phyloP scores from a whole-genome alignment of 2,113 vertebrate genomes.

The Colinus virginianus region DNA sequence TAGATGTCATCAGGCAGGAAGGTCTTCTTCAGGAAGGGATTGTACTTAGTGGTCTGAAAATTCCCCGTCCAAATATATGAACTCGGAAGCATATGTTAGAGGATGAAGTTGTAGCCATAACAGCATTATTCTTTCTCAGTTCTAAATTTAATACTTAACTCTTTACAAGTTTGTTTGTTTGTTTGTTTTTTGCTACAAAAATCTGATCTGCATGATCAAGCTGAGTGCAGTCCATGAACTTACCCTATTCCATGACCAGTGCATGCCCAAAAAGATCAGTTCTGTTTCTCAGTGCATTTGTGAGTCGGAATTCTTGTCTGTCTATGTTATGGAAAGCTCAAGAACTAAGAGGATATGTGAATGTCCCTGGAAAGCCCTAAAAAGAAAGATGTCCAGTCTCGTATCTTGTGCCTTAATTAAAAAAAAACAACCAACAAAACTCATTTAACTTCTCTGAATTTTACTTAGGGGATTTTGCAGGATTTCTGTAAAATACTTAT shows the following conservation, averaged over 20 bases:
- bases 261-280: neutral
- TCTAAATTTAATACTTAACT: neutral
- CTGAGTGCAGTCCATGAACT: neutral
- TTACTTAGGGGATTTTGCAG: neutral
- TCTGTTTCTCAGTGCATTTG: neutral
- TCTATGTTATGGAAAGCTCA: neutral
- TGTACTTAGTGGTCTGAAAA: slow-evolving; percentile 1
- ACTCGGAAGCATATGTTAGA: neutral
- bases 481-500: neutral
- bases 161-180: neutral
- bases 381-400: neutral
- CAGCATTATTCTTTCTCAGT: neutral
- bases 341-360: neutral
- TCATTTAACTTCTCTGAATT: neutral
- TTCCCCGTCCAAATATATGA: neutral
- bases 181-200: neutral
- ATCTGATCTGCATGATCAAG: neutral
- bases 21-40: neutral
- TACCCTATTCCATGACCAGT: neutral
- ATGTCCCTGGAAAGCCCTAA: neutral
- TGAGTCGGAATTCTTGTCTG: neutral
- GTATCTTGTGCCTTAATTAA: neutral
- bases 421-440: neutral
- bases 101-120: neutral
- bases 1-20: neutral